Percentiles rank a stretch among this genome's conserved stretches.
phyloP scores from a whole-genome alignment of 2,113 vertebrate genomes.

The Apus apus region DNA sequence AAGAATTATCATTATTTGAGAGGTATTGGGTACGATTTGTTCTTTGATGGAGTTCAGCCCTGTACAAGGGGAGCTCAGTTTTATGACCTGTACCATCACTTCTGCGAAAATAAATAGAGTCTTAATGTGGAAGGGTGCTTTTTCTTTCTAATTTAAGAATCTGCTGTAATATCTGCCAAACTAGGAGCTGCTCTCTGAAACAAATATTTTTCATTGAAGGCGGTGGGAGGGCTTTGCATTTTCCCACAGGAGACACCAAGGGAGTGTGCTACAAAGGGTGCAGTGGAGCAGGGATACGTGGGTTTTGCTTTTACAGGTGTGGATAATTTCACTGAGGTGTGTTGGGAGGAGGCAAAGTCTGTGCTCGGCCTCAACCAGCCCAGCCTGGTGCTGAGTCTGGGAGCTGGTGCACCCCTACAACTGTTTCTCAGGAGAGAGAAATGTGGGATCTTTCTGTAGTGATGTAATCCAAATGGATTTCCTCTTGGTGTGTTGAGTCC shows the following conservation, averaged over 20 bases:
- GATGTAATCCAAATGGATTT: background rate
- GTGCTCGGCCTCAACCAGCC: background rate
- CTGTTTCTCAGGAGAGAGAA: background rate
- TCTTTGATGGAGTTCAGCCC: background rate
- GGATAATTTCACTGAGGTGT: background rate
- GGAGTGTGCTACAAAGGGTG: background rate
- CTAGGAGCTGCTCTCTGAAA: background rate
- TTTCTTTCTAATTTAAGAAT: background rate
- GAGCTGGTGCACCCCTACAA: background rate
- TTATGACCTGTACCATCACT: background rate
- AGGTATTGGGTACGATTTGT: fast-evolving
- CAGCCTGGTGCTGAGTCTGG: background rate
- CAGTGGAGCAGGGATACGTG: background rate
- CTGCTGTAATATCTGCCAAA: background rate
- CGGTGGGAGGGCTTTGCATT: background rate
- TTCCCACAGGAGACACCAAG: background rate
- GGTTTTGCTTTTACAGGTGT: background rate
- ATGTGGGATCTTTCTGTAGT: background rate
- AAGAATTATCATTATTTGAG: background rate
- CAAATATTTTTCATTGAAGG: background rate
- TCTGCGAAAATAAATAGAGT: background rate
- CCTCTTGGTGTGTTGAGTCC: background rate
- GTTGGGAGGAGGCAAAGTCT: background rate
- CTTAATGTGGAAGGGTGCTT: background rate
- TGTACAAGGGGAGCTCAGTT: background rate